Evolutionary conservation across 1,140 invertebrate species (phyloP).

Genomic region (Euwallacea fornicatus): DNA sequence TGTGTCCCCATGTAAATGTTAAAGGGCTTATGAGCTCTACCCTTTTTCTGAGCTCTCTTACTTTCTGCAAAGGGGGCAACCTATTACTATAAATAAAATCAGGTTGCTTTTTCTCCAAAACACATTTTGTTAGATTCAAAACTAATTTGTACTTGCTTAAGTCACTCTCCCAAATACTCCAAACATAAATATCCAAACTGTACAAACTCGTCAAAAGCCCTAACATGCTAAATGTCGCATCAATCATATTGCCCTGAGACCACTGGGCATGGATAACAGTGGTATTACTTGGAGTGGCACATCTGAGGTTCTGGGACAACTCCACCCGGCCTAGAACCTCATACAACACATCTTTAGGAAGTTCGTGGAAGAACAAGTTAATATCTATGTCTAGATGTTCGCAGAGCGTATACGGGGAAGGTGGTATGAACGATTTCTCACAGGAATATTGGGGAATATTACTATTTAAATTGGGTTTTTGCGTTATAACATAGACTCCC

Average conservation of each 20-base stretch:
- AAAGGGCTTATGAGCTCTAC: slow-evolving; percentile 33
- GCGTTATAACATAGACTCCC: slow-evolving; percentile 36
- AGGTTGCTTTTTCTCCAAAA: slow-evolving; percentile 27
- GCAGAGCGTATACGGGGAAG: slow-evolving; percentile 34
- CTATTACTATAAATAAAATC: slow-evolving; percentile 34
- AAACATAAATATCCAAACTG: slow-evolving; percentile 41
- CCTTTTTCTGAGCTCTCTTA: slow-evolving; percentile 41
- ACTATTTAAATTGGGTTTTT: slow-evolving; percentile 31
- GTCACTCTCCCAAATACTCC: slow-evolving; percentile 32
- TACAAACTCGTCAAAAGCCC: slow-evolving; percentile 42
- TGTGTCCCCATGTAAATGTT: slow-evolving; percentile 44
- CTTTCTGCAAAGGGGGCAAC: slow-evolving; percentile 27
- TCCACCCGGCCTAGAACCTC: slow-evolving; percentile 32
- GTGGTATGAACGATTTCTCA: slow-evolving; percentile 34
- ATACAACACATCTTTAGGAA: slow-evolving; percentile 39
- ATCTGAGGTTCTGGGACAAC: slow-evolving; percentile 31
- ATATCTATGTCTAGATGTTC: slow-evolving; percentile 40
- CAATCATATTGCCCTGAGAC: slow-evolving; percentile 40
- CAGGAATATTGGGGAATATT: slow-evolving; percentile 17
- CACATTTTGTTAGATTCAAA: slow-evolving; percentile 39
- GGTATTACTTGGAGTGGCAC: slow-evolving; percentile 19
- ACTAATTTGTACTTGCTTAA: slow-evolving; percentile 37
- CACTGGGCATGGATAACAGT: slow-evolving; percentile 32
- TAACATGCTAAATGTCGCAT: slow-evolving; percentile 34
- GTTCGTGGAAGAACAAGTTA: slow-evolving; percentile 36